Percentiles rank a stretch among this genome's conserved stretches.
These are phyloP conservation scores for Panagrolaimus sp. DNA, from an alignment of 1,140 invertebrate genomes.

Conservation along the genomic window DNA sequence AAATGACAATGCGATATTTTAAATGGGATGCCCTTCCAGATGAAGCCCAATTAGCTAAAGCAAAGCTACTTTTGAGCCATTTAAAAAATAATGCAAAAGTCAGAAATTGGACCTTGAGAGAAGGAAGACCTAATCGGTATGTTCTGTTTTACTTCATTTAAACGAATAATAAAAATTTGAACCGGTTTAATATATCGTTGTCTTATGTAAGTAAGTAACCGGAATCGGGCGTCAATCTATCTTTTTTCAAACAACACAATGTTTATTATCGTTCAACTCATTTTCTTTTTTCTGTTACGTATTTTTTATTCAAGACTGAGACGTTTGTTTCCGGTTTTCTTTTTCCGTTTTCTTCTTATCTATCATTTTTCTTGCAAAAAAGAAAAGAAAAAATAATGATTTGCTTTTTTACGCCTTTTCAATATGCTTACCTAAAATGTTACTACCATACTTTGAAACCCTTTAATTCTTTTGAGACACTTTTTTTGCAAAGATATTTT, in stretches of 20 bases:
- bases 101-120: conserved; percentile 55
- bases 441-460: no score
- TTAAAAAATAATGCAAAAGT: conserved; percentile 58
- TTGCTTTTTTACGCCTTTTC: no score
- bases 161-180: neutral
- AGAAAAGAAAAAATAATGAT: no score
- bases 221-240: neutral
- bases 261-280: neutral
- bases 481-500: no score
- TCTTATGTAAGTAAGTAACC: neutral
- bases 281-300: neutral
- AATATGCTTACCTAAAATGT: no score
- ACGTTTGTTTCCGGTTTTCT: no score
- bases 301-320: no score
- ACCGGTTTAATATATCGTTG: no score
- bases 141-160: neutral
- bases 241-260: no score
- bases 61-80: conserved; percentile 53
- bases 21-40: conserved; percentile 48
- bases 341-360: no score
- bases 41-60: conserved; percentile 45
- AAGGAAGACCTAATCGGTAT: conserved; percentile 55
- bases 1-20: conserved; percentile 56
- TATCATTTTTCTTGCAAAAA: no score
- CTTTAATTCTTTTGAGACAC: no score